Conservation (phyloP, 2,113 vertebrate genomes). For the Melanerpes aurifrons region DNA sequence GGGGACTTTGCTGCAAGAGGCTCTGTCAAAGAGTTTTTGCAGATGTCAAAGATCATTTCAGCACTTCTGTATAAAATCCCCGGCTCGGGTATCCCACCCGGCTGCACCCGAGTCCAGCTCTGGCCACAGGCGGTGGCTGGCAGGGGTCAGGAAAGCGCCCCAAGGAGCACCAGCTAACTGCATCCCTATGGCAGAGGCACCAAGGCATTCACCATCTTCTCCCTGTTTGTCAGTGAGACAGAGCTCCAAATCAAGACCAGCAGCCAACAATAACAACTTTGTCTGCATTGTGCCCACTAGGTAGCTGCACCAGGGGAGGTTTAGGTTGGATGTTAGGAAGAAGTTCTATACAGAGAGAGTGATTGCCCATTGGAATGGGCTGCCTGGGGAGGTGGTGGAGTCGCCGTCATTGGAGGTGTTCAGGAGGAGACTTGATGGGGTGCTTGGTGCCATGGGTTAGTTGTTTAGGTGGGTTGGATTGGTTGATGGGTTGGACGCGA, state of each 20-base stretch:
- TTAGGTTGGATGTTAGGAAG: too few relatives aligned
- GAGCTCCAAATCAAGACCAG: not conserved
- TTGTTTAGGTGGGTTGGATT: too few relatives aligned
- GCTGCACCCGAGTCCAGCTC: rapidly evolving
- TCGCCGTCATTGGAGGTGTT: too few relatives aligned
- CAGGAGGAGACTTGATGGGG: too few relatives aligned
- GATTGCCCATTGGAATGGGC: too few relatives aligned
- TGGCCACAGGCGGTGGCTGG: not conserved
- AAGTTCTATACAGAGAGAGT: too few relatives aligned
- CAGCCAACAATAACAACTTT: not conserved
- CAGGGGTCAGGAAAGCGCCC: rapidly evolving
- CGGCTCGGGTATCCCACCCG: not conserved
- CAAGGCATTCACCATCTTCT: not conserved
- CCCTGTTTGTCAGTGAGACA: not conserved
- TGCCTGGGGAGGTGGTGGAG: too few relatives aligned
- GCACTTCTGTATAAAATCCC: not conserved
- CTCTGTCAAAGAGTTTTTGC: slow-evolving; percentile 50
- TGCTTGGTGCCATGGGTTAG: too few relatives aligned
- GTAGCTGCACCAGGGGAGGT: not conserved
- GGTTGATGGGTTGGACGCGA: too few relatives aligned
- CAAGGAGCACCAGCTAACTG: rapidly evolving
- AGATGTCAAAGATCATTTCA: slow-evolving; percentile 36
- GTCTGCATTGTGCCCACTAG: not conserved
- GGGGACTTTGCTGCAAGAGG: slow-evolving; percentile 43
- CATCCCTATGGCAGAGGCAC: not conserved